Evolutionary conservation across 1,140 invertebrate species (phyloP), one percentile per base, ranked within the genome.

Genomic region (Cyrtorhinus lividipennis): DNA sequence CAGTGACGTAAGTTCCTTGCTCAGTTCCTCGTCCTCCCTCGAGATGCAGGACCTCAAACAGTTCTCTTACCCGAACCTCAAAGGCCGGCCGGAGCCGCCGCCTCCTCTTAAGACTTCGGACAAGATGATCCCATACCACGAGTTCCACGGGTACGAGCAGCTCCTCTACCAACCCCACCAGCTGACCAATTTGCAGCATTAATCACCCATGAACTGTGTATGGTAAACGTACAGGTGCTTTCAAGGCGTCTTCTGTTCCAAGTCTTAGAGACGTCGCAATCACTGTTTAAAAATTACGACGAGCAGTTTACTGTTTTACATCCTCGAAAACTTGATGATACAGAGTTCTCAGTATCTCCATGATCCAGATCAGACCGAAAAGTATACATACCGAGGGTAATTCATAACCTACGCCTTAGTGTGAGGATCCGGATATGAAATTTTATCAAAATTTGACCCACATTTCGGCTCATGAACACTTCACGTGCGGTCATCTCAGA

Each of bases 1-100:
- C 1, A 66, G 66, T 23, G 66, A 66, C 59, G 63, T 64, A 2
- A 62, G 63, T n/a, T 62, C 63, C 24, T 25, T 66, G 1, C 63
- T 66, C 0, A 61, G 66, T 13, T 61, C 63, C 22, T 64, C 63
- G 1, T 62, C 66, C n/a, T 62, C 60, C 27, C 38, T 66, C 18
- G 61, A 64, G 24, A 53, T 53, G 48, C 48, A 53, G 18, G 66
- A 66, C 56, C 46, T 66, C n/a, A 62, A 61, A 48, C 64, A 62
- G 53, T 65, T 62, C 13, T 56, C 60, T 48, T 64, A 66, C 57
- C 38, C 61, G 1, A 53, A 61, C 15, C 38, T 58, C 12, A 61
- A 59, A 24, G 45, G 23, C 0, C 45, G 44, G 1, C 30, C 38
- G 1, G 24, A 56, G 27, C 15, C 57, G 2, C 48, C 56, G 22